Evolutionary conservation across 2,797 vertebrate species (phyloP), one percentile per base, ranked within the genome.

Genomic region (Carapus acus): DNA sequence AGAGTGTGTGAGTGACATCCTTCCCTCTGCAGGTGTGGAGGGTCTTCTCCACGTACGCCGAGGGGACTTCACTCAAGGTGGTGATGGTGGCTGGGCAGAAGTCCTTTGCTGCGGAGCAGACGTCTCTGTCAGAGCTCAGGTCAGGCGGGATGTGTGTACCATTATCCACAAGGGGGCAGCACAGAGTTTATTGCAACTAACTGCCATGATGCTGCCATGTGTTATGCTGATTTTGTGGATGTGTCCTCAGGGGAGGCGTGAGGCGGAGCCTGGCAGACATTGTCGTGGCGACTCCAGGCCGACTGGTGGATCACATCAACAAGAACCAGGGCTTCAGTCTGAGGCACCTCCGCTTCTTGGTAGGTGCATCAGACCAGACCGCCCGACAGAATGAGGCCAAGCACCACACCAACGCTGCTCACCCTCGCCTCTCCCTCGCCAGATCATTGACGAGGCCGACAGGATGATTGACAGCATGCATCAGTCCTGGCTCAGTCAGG

Each of bases 381-480:
- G 27, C n/a, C n/a, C 14, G 7, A 27, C n/a, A 27, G n/a, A 24
- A 3, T 11, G 3, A 9, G 31, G 14, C 4, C 14, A 33, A 9
- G 3, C 4, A 33, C 12, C 3, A 33, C 18, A 17, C 1, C 1
- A 20, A 37, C 7, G 2, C 14, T 33, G 31, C 12, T 13, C 14
- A 4, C 6, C 14, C 8, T 33, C 14, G 3, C 6, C 12, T 43
- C 6, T 15, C 19, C 2, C 9, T 14, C 11, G 13, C 13, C 58
- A 99, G 96, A 80, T 99, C 0, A 78, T 98, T 3, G 96, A 98
- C 2, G 96, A 98, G 74, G 96, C 95, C 0, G 96, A 98, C 79
- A 86, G 91, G 38, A 97, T 99, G 96, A 90, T 97, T 0, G 96
- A 99, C 85, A 89, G 90, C 78, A 94, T 96, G 92, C 91, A 94